phyloP scores from a whole-genome alignment of 2,113 vertebrate genomes.

The Delphinapterus leucas region DNA sequence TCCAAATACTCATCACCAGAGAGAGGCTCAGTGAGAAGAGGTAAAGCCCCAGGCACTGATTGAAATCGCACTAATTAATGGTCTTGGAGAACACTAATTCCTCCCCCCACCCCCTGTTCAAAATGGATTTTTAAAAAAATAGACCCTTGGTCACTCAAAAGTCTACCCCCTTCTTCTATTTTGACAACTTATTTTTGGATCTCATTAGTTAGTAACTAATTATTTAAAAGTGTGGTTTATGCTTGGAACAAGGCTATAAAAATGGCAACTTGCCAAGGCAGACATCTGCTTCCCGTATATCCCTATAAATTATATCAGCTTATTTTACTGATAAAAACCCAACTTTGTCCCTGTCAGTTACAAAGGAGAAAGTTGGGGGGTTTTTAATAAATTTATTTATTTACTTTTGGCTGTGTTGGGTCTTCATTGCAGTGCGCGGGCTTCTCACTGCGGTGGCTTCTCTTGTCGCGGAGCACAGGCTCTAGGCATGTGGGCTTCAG shows the following conservation, averaged over 20 bases:
- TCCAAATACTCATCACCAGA: slow-evolving; percentile 69
- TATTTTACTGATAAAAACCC: slow-evolving; percentile 61
- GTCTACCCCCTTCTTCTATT: slow-evolving; percentile 54
- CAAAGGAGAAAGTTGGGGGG: neutral
- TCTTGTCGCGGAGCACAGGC: too few species aligned
- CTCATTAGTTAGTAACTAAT: slow-evolving; percentile 72
- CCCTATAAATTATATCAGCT: slow-evolving; percentile 66
- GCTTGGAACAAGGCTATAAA: slow-evolving; percentile 60
- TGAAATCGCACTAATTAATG: slow-evolving; percentile 74
- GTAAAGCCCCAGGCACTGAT: slow-evolving; percentile 67
- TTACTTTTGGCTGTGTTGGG: too few species aligned
- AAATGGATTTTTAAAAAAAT: slow-evolving; percentile 49
- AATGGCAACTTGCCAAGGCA: slow-evolving; percentile 69
- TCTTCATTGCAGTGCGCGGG: too few species aligned
- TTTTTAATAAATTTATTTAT: too few species aligned
- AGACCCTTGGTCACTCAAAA: slow-evolving; percentile 61
- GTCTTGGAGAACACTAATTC: slow-evolving; percentile 34
- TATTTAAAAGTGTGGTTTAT: slow-evolving; percentile 72
- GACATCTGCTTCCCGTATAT: slow-evolving; percentile 72
- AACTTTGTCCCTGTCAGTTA: slow-evolving; percentile 57
- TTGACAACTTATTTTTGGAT: slow-evolving; percentile 72
- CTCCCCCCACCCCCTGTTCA: neutral
- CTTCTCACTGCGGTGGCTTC: too few species aligned
- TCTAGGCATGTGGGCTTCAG: too few species aligned
- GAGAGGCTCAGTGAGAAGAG: slow-evolving; percentile 59